phyloP scores from a whole-genome alignment of 2,888 invertebrate genomes.

The Choreutis nemorana region DNA sequence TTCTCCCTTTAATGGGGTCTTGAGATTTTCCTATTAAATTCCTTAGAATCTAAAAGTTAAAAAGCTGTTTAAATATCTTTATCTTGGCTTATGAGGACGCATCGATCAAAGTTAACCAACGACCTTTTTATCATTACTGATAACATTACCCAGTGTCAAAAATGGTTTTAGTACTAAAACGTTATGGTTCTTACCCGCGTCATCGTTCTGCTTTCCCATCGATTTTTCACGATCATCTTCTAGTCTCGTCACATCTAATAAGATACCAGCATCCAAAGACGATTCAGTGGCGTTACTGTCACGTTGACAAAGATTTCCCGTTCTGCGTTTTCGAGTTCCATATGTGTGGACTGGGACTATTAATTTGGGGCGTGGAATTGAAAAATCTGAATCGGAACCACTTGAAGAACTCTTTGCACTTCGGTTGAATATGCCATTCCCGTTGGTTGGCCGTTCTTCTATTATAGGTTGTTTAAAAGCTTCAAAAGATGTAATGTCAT shows the following conservation, averaged over 20 bases:
- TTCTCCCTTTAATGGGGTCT: too few species aligned
- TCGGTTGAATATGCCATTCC: conserved; percentile 33
- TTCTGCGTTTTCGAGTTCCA: conserved; percentile 79
- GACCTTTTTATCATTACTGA: too few species aligned
- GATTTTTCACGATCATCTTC: conserved; percentile 23
- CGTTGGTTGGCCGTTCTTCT: conserved; percentile 36
- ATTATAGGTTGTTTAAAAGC: conserved; percentile 33
- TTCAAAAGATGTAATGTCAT: conserved; percentile 46
- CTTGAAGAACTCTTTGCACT: conserved; percentile 64
- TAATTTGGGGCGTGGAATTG: conserved; percentile 84
- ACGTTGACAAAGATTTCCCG: conserved; percentile 74
- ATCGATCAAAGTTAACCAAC: too few species aligned
- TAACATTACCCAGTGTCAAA: not conserved
- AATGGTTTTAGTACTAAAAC: conserved; percentile 3
- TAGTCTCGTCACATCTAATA: conserved; percentile 47
- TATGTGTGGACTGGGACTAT: conserved; percentile 91
- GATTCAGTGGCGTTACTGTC: conserved; percentile 54
- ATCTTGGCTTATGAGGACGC: too few species aligned
- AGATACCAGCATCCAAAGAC: conserved; percentile 47
- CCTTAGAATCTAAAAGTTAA: too few species aligned
- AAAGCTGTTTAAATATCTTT: too few species aligned
- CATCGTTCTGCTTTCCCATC: conserved; percentile 29
- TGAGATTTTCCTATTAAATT: too few species aligned
- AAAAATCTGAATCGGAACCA: conserved; percentile 73
- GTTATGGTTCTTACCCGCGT: conserved; percentile 44